A percentile compares a stretch with the other conserved stretches of the same genome.
phyloP scores from a whole-genome alignment of 2,888 invertebrate genomes.

The Tuta absoluta region DNA sequence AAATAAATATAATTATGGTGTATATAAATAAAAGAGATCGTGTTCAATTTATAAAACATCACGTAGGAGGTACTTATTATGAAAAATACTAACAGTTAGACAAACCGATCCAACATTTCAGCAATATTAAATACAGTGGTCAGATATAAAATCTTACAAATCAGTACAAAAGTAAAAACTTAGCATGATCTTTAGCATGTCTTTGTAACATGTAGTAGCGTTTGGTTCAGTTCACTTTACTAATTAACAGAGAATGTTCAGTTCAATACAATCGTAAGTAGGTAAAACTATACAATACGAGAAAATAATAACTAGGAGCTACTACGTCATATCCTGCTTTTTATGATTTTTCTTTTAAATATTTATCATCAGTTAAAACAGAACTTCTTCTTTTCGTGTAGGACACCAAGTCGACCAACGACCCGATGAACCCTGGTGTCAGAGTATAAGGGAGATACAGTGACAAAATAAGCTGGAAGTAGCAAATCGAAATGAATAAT shows the following conservation, averaged over 20 bases:
- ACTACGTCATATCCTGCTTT: too few species aligned
- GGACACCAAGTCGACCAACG: too few species aligned
- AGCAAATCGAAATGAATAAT: too few species aligned
- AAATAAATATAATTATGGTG: not conserved
- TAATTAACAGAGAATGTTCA: not conserved
- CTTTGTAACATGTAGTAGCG: not conserved
- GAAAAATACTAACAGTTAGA: too few species aligned
- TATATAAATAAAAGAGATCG: slow-evolving; percentile 1
- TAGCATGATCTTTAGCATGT: not conserved
- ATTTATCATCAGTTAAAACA: too few species aligned
- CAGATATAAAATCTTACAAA: not conserved
- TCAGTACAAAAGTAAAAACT: slow-evolving; percentile 10
- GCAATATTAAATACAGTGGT: not conserved
- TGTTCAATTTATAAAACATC: too few species aligned
- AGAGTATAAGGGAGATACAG: too few species aligned
- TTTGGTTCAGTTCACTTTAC: not conserved
- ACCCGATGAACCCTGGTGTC: too few species aligned
- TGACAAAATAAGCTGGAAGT: too few species aligned
- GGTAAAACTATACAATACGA: not conserved
- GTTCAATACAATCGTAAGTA: not conserved
- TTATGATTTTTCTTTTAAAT: too few species aligned
- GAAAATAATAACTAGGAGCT: not conserved
- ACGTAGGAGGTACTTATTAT: too few species aligned
- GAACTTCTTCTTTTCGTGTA: too few species aligned
- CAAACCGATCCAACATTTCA: not conserved